Evolutionary conservation across 2,797 vertebrate genomes (phyloP).

Genomic region (Buphagus erythrorhynchus): DNA sequence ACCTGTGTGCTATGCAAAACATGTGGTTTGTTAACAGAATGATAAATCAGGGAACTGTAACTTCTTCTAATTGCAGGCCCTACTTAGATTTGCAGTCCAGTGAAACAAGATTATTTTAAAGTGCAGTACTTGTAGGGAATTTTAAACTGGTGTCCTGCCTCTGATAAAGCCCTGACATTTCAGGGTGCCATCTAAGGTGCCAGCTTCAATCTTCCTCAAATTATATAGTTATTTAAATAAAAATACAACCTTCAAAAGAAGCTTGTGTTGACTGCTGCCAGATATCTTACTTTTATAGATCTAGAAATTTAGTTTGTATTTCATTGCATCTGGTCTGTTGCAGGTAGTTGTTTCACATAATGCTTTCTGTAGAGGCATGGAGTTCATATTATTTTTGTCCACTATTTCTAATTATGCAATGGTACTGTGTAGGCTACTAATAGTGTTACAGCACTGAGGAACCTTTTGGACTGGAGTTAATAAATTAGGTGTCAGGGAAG

Average conservation of each 20-base stretch:
- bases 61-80: background rate
- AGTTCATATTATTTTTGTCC: background rate
- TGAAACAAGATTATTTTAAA: conserved; percentile 31
- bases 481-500: background rate
- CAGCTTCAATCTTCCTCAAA: conserved; percentile 12
- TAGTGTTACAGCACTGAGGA: background rate
- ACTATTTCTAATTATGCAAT: background rate
- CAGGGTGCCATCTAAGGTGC: conserved; percentile 24
- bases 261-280: background rate
- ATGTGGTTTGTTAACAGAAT: background rate
- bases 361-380: background rate
- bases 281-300: background rate
- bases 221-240: conserved; percentile 30
- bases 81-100: background rate
- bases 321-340: background rate
- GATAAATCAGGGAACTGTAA: background rate
- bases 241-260: conserved; percentile 17
- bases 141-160: conserved; percentile 5
- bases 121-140: conserved; percentile 4
- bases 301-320: background rate
- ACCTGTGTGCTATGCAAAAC: background rate
- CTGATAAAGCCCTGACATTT: conserved; percentile 11
- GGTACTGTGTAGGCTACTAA: background rate
- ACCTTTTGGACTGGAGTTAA: background rate
- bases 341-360: background rate